Conservation (phyloP, 2,113 vertebrate species). For the Barnardius zonarius region DNA sequence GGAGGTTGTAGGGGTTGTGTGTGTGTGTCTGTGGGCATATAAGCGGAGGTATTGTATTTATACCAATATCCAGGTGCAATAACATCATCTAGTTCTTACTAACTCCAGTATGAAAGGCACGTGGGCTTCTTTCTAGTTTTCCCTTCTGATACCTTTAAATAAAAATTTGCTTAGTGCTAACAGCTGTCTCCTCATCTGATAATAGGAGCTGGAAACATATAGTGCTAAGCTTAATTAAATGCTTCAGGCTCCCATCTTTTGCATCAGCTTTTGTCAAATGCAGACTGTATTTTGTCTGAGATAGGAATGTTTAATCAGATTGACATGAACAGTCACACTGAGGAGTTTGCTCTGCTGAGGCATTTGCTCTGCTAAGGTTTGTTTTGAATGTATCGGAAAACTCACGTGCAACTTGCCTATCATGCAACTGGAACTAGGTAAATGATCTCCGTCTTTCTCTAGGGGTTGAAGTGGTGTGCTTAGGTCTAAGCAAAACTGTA, state of each 20-base stretch:
- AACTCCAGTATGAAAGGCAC: background rate
- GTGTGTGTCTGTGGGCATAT: background rate
- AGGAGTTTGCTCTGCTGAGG: background rate
- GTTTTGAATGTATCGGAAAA: background rate
- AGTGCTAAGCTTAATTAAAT: background rate
- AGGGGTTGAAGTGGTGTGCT: background rate
- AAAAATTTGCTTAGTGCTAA: background rate
- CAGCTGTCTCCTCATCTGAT: background rate
- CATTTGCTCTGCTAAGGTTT: background rate
- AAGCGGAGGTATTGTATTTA: background rate
- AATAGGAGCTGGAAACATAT: background rate
- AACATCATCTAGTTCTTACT: background rate
- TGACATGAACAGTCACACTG: background rate
- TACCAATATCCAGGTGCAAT: background rate
- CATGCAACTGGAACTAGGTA: background rate
- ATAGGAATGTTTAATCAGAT: constrained; percentile 7
- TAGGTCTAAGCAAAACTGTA: background rate
- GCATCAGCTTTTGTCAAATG: background rate
- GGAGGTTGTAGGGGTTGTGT: rapidly evolving
- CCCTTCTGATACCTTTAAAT: background rate
- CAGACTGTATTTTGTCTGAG: background rate
- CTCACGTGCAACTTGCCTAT: background rate
- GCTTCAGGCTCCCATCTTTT: constrained; percentile 1
- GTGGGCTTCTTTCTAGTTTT: background rate
- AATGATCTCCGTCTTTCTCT: background rate